Evolutionary conservation across 2,888 invertebrate species (phyloP), one percentile per base, ranked within the genome.

Genomic region (Meghimatium bilineatum): DNA sequence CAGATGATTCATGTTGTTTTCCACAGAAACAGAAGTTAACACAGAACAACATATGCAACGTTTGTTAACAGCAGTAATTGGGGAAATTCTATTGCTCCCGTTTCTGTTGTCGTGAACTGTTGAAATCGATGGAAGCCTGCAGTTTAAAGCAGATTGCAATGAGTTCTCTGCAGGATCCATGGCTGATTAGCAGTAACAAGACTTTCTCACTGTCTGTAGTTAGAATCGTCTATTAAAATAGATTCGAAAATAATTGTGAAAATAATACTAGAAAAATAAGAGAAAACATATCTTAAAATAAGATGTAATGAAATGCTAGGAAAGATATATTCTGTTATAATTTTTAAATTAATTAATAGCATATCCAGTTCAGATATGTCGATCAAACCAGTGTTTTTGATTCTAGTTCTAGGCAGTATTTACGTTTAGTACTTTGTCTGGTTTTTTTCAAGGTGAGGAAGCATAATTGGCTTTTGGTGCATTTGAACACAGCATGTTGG

Each of bases 121-220:
- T 26, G 34, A 49, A 80, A 80, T 71, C 71, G 71, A 71, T 80
- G 71, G 71, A 69, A n/a, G 12, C 32, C 71, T 56, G 29, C 52
- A 80, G 20, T 44, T 44, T 12, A 71, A n/a, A 67, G 49, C 36
- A 44, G 23, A 66, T 23, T 44, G 66, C 29, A 32, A 49, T 36
- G 36, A 26, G 29, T 66, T 36, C 32, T 44, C 78, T 20, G 66
- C 8, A 14, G 67, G 49, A 32, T 63, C 66, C 78, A 78, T 78
- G 32, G 52, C 44, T 44, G 72, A 44, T 44, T 72, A 44, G 44
- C 44, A n/a, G 14, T n/a, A 44, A n/a, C 44, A 1, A 12, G 5
- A 10, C 67, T 69, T 23, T 69, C 20, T 36, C 36, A 38, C 38
- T 26, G 20, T 71, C 38, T 36, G 36, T 38, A 8, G 1, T 26